Evolutionary conservation across 2,797 vertebrate genomes (phyloP).

Genomic region (Sciurus carolinensis): DNA sequence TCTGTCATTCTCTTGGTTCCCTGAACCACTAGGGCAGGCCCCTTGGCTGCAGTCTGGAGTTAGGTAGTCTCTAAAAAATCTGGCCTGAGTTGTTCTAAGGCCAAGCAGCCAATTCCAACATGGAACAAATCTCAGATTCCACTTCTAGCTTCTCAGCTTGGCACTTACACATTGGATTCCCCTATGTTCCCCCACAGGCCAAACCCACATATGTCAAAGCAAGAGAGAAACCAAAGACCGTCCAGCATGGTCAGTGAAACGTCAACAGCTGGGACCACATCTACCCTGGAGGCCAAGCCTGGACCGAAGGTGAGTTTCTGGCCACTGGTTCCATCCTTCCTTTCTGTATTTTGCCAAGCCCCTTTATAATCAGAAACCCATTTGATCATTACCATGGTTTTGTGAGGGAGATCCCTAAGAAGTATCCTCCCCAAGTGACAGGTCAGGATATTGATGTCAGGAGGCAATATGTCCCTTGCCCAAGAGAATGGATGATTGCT

Average conservation of each 20-base stretch:
- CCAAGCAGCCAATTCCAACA: background rate
- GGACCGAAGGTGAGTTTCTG: slow-evolving; percentile 92
- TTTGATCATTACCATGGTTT: background rate
- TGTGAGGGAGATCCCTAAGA: background rate
- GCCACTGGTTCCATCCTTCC: background rate
- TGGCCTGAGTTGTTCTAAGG: background rate
- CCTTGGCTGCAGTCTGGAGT: background rate
- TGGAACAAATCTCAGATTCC: background rate
- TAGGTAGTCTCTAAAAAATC: background rate
- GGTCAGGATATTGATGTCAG: background rate
- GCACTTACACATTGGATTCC: slow-evolving; percentile 9
- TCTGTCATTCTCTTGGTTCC: background rate
- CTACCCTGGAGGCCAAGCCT: slow-evolving; percentile 91
- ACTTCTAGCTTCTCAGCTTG: background rate
- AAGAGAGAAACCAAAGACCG: slow-evolving; percentile 93
- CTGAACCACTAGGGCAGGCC: background rate
- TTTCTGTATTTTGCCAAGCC: background rate
- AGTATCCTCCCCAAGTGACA: background rate
- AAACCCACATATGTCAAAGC: slow-evolving; percentile 95
- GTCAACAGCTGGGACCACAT: slow-evolving; percentile 92
- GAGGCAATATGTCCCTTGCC: background rate
- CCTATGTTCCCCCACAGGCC: slow-evolving; percentile 89
- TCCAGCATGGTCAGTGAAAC: slow-evolving; percentile 97
- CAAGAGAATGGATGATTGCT: background rate
- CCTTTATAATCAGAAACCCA: background rate